Evolutionary conservation across 1,140 invertebrate genomes (phyloP).

Genomic region (Leptonema lineaticorne): DNA sequence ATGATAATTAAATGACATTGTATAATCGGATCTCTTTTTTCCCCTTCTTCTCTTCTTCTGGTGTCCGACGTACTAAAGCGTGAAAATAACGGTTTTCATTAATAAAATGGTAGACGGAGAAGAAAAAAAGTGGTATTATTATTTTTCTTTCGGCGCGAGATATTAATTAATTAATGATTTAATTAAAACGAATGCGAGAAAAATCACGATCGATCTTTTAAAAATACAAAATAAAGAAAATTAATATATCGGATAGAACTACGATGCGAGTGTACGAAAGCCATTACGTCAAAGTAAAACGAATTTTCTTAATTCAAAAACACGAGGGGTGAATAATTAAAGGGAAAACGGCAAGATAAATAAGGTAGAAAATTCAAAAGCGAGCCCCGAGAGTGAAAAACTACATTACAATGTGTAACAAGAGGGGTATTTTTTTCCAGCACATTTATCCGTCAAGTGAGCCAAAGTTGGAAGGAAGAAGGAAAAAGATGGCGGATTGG

Average conservation of each 20-base stretch:
- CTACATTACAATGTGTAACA: constrained; percentile 28
- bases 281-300: constrained; percentile 3
- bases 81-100: too few relatives aligned
- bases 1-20: not conserved
- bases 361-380: constrained; percentile 16
- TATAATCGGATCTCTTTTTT: too few relatives aligned
- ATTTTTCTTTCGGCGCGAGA: too few relatives aligned
- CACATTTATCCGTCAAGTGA: constrained; percentile 33
- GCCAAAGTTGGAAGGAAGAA: not conserved
- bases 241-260: too few relatives aligned
- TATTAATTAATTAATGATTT: too few relatives aligned
- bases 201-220: too few relatives aligned
- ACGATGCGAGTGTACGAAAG: not conserved
- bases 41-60: too few relatives aligned
- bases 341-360: constrained; percentile 8
- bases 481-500: not conserved
- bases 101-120: too few relatives aligned
- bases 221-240: too few relatives aligned
- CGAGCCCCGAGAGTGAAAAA: constrained; percentile 27
- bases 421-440: constrained; percentile 30
- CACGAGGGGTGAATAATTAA: constrained; percentile 18
- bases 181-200: too few relatives aligned
- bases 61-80: too few relatives aligned
- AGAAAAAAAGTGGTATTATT: too few relatives aligned
- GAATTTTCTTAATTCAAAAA: constrained; percentile 18